Base-by-base conservation (phyloP, 2,888 invertebrate genomes). In the Alviniconcha strummeri region DNA sequence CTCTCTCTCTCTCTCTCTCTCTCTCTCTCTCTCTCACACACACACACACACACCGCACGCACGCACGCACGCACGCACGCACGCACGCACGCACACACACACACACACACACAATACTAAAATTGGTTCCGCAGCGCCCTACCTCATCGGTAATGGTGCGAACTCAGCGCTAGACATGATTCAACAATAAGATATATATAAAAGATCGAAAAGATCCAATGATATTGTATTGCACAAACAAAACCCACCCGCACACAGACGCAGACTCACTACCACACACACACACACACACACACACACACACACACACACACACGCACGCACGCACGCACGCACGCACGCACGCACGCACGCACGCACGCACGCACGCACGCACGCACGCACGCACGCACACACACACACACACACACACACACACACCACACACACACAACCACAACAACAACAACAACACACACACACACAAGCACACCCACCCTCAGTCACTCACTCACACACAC, bases 321-420 rank as follows among this genome's bases (percentile, higher is more conserved):
- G 11, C 56, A 56, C 56, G 56, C 56, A 76, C 76, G 5, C 56
- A 74, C 74, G 9, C 13, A 56, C 55, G 5, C 17, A 76, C 76
- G 13, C 76, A 56, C 76, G 13, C 56, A n/a, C 55, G 4, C 76
- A 76, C 55, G n/a, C 76, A 56, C 76, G n/a, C 76, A 76, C 76
- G 56, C 76, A 76, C 76, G 56, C 76, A 76, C 57, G 56, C 76
- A 76, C 57, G n/a, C 76, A 76, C 57, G 56, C 76, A 57, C 19
- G 56, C 76, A 76, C 9, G 2, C 76, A 56, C 17, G 56, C 56
- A 56, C 56, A 76, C 15, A 76, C 55, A 56, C 54, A 75, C 11
- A 75, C 36, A 36, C 36, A 36, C 36, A 36, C 36, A 36, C 36
- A 36, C 36, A 36, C 36, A 36, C 36, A 36, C 36, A 36, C 36